These are phyloP conservation scores for Rallus crepitans DNA, from an alignment of 2,797 vertebrate genomes.

Conservation along the genomic window DNA sequence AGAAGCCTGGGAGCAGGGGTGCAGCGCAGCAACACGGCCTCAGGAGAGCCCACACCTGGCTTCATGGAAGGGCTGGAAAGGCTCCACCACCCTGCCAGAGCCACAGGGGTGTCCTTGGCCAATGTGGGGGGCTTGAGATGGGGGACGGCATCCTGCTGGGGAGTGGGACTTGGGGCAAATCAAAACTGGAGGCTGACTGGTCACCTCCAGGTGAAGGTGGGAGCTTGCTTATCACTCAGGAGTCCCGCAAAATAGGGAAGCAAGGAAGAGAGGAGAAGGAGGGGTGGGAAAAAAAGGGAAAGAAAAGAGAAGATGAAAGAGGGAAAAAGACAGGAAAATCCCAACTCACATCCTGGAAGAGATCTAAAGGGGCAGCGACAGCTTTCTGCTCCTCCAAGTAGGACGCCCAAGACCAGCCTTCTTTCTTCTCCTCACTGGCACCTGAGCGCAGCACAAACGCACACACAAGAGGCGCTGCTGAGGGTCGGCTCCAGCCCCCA, in stretches of 20 bases:
- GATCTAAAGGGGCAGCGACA: constrained; percentile 87
- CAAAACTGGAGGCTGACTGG: neutral
- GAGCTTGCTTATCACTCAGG: neutral
- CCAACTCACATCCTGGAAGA: constrained; percentile 94
- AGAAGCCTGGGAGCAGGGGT: neutral
- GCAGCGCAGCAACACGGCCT: neutral
- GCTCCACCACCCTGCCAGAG: neutral
- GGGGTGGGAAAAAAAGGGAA: neutral
- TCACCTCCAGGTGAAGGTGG: neutral
- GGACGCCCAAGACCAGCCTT: constrained; percentile 91
- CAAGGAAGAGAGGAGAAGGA: constrained; percentile 16
- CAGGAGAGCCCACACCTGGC: neutral
- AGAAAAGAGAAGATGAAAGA: constrained; percentile 55
- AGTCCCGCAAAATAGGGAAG: constrained; percentile 7
- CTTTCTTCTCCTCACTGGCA: constrained; percentile 85
- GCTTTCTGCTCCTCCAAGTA: constrained; percentile 94
- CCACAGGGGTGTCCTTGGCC: neutral
- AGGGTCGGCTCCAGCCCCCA: neutral
- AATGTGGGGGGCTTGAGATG: neutral
- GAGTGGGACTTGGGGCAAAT: neutral
- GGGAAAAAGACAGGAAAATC: constrained; percentile 63
- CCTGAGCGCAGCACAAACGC: constrained; percentile 76
- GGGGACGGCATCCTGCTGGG: neutral
- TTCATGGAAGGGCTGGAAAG: neutral
- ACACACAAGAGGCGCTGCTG: constrained; percentile 54